Evolutionary conservation across 2,797 vertebrate genomes (phyloP).

Genomic region (Rhinella marina): DNA sequence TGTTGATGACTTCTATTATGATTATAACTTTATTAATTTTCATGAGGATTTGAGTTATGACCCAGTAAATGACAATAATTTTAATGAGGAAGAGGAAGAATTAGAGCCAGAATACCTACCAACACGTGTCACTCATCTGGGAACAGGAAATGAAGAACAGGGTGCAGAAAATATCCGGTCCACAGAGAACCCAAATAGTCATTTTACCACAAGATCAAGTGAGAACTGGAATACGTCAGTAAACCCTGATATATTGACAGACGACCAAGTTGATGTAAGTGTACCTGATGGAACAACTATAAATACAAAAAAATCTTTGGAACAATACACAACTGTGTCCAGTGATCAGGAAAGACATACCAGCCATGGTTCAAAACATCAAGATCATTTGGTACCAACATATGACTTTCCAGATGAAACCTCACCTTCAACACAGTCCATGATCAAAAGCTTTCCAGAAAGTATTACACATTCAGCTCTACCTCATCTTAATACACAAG

Average conservation of each 20-base stretch:
- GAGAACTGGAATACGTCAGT: background rate
- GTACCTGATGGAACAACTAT: background rate
- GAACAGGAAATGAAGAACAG: background rate
- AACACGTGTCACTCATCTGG: background rate
- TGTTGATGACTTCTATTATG: slow-evolving; percentile 96
- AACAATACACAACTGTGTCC: background rate
- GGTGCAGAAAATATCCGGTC: background rate
- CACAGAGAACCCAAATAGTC: slow-evolving; percentile 6
- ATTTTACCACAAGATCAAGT: slow-evolving; percentile 3
- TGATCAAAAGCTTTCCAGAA: background rate
- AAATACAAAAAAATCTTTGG: background rate
- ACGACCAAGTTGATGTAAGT: background rate
- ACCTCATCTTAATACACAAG: slow-evolving; percentile 9
- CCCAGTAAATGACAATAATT: slow-evolving; percentile 65
- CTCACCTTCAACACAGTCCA: background rate
- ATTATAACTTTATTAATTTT: slow-evolving; percentile 98
- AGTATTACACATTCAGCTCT: background rate
- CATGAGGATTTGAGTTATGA: slow-evolving; percentile 89
- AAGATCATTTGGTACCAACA: background rate
- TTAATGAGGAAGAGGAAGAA: background rate
- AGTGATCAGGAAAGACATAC: background rate
- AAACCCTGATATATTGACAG: background rate
- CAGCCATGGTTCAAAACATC: background rate
- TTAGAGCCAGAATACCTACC: slow-evolving; percentile 7
- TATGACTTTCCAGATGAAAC: background rate